These are phyloP conservation scores for Cacatua alba DNA, from an alignment of 2,113 vertebrate species.

Conservation along the genomic window DNA sequence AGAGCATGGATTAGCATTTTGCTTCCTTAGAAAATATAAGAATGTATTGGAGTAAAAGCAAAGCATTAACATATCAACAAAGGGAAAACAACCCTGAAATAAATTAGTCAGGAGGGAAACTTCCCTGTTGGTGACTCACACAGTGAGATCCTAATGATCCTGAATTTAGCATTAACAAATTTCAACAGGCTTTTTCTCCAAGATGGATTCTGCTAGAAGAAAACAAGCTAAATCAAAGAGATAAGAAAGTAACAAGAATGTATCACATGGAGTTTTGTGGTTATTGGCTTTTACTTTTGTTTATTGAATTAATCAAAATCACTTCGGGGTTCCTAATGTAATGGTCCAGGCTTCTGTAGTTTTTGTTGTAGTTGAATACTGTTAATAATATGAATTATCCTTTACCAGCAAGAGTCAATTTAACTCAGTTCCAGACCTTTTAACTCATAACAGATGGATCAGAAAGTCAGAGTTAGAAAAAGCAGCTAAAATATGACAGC, in stretches of 20 bases:
- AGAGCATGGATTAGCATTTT: not conserved
- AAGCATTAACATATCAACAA: not conserved
- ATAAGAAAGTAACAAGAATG: not conserved
- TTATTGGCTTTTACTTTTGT: slow-evolving; percentile 3
- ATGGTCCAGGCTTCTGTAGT: not conserved
- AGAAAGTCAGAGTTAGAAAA: slow-evolving; percentile 8
- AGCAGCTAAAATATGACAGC: not conserved
- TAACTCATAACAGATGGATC: slow-evolving; percentile 43
- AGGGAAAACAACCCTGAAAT: not conserved
- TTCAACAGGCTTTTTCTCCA: not conserved
- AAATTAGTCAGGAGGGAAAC: not conserved
- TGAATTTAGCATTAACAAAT: slow-evolving; percentile 8
- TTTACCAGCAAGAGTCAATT: slow-evolving; percentile 10
- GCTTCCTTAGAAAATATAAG: not conserved
- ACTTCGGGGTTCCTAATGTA: slow-evolving; percentile 17
- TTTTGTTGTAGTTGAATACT: not conserved
- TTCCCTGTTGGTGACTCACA: slow-evolving; percentile 17
- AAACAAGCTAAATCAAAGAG: not conserved
- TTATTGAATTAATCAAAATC: not conserved
- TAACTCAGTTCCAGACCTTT: slow-evolving; percentile 18
- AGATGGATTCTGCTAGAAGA: not conserved
- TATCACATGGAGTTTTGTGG: not conserved
- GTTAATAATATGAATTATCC: slow-evolving; percentile 28
- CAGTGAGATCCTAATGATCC: not conserved
- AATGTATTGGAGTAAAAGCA: not conserved